phyloP scores from a whole-genome alignment of 2,888 invertebrate species.

The Lottia scabra region DNA sequence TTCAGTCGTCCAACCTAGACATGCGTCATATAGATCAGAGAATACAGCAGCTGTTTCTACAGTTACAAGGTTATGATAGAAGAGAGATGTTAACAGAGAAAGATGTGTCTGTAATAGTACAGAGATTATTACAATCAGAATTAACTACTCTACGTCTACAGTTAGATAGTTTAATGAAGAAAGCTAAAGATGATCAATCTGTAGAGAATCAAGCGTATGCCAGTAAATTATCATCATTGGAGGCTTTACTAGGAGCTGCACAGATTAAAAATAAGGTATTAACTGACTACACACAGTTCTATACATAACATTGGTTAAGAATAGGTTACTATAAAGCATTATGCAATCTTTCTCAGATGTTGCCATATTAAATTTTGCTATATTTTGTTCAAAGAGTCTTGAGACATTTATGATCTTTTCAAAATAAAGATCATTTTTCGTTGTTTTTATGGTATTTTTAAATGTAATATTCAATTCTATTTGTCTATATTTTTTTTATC shows the following conservation, averaged over 20 bases:
- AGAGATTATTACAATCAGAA: constrained; percentile 33
- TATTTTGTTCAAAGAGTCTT: no score
- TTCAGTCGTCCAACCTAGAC: not conserved
- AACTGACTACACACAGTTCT: no score
- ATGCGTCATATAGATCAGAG: constrained; percentile 35
- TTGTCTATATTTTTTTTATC: no score
- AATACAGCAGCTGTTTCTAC: constrained; percentile 40
- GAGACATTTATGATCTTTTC: no score
- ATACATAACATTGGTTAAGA: no score
- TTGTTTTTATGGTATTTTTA: no score
- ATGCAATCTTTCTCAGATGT: no score
- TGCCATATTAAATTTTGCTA: no score
- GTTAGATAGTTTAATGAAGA: constrained; percentile 15
- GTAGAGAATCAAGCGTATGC: not conserved
- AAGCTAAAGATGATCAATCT: constrained; percentile 8
- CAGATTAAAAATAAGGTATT: no score
- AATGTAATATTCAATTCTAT: no score
- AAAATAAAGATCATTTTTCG: no score
- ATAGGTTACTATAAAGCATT: no score
- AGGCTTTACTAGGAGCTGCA: not conserved
- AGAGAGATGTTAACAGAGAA: constrained; percentile 28
- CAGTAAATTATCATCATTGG: not conserved
- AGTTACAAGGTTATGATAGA: constrained; percentile 31
- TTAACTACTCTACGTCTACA: constrained; percentile 27
- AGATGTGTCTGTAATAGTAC: constrained; percentile 40